Conservation (phyloP, 2,797 vertebrate species). For the Peromyscus melanophrys region DNA sequence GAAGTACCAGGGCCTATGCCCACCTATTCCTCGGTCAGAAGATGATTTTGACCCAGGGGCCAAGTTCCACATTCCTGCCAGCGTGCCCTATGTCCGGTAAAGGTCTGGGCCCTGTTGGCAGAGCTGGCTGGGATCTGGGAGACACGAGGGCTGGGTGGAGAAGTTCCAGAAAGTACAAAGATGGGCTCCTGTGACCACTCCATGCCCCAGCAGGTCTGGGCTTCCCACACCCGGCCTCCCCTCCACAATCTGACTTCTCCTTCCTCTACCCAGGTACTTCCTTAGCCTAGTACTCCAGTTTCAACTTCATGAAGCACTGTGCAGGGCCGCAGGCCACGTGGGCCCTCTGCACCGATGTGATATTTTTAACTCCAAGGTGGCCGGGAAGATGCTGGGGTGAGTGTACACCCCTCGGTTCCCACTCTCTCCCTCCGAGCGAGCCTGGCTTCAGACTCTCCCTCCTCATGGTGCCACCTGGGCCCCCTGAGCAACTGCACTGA, state of each 20-base stretch:
- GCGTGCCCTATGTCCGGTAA: constrained; percentile 96
- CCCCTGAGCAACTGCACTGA: not conserved
- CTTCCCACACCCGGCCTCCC: not conserved
- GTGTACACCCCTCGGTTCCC: constrained; percentile 72
- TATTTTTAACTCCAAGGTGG: constrained; percentile 93
- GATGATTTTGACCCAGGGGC: constrained; percentile 96
- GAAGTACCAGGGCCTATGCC: constrained; percentile 96
- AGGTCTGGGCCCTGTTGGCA: not conserved
- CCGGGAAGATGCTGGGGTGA: constrained; percentile 94
- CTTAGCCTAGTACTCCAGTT: constrained; percentile 97
- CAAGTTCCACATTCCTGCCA: constrained; percentile 97
- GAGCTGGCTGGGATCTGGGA: not conserved
- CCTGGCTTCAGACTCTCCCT: not conserved
- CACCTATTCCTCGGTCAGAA: constrained; percentile 93
- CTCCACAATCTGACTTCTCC: not conserved
- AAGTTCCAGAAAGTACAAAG: not conserved
- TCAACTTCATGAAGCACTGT: constrained; percentile 96
- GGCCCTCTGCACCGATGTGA: constrained; percentile 94
- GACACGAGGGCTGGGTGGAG: not conserved
- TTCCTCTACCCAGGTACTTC: constrained; percentile 92
- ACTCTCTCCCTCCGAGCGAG: not conserved
- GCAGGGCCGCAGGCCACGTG: constrained; percentile 89
- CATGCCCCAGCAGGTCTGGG: not conserved
- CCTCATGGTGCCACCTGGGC: not conserved
- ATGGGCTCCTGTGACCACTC: not conserved